Evolutionary conservation across 2,797 vertebrate genomes (phyloP).

Genomic region (Pseudochaenichthys georgianus): DNA sequence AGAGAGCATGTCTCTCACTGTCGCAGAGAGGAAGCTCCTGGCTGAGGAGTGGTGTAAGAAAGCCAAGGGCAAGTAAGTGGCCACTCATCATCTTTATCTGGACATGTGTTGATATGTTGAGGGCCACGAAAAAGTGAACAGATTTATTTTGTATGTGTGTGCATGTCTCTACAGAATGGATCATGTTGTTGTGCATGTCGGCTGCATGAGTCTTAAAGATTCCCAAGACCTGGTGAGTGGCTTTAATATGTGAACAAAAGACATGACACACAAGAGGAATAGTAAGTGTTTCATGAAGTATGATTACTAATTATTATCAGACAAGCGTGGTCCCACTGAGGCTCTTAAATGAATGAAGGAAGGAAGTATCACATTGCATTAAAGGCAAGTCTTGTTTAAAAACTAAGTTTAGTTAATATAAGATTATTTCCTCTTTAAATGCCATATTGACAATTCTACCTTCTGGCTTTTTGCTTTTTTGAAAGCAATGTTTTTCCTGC

Average conservation of each 20-base stretch:
- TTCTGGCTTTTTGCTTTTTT: neutral
- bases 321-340: neutral
- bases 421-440: neutral
- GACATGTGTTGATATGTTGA: neutral
- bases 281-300: neutral
- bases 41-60: constrained; percentile 90
- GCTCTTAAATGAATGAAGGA: neutral
- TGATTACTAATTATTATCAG: neutral
- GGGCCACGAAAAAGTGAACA: too few relatives aligned
- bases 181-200: constrained; percentile 93
- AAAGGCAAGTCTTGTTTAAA: neutral
- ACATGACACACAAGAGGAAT: neutral
- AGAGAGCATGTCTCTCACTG: constrained; percentile 91
- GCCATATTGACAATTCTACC: neutral
- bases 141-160: neutral
- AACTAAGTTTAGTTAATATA: neutral
- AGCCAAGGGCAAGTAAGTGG: constrained; percentile 91
- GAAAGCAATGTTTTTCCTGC: neutral
- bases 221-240: constrained; percentile 92
- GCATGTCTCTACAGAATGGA: constrained; percentile 84
- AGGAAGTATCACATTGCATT: neutral
- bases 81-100: neutral
- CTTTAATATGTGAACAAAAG: neutral
- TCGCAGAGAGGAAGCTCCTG: constrained; percentile 89
- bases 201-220: constrained; percentile 91